These are phyloP conservation scores for Diachasmimorpha longicaudata DNA, from an alignment of 1,140 invertebrate species.

Conservation along the genomic window DNA sequence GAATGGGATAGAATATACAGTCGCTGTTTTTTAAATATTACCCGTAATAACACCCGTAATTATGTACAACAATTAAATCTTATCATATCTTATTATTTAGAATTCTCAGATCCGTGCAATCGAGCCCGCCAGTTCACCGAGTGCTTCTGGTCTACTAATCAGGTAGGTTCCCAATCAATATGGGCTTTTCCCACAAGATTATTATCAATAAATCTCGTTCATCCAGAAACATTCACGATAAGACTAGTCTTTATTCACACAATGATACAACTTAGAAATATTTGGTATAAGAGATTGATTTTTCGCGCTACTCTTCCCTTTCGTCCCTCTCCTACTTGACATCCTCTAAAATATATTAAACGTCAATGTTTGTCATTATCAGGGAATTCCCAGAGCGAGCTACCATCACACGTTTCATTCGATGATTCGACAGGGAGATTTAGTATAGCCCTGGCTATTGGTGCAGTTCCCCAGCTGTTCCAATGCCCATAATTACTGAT, in stretches of 20 bases:
- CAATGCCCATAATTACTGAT: not conserved
- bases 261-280: not conserved
- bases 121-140: conserved; percentile 28
- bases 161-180: conserved; percentile 11
- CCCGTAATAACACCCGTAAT: too few relatives aligned
- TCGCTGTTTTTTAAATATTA: too few relatives aligned
- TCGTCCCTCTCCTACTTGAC: too few relatives aligned
- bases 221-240: not conserved
- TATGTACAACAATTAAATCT: not conserved
- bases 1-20: too few relatives aligned
- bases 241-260: not conserved
- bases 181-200: not conserved
- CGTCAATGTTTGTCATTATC: not conserved
- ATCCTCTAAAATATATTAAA: not conserved
- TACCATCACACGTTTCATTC: conserved; percentile 16
- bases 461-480: not conserved
- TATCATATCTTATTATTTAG: conserved; percentile 6
- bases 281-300: not conserved
- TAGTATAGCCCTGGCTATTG: not conserved
- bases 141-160: conserved; percentile 30
- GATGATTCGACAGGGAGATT: conserved; percentile 18
- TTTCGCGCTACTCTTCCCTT: too few relatives aligned
- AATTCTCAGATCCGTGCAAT: conserved; percentile 25
- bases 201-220: not conserved
- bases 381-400: conserved; percentile 1